Percentiles rank a stretch among this genome's conserved stretches.
Conservation (phyloP, 2,888 invertebrate species). For the Nymphalis polychloros region DNA sequence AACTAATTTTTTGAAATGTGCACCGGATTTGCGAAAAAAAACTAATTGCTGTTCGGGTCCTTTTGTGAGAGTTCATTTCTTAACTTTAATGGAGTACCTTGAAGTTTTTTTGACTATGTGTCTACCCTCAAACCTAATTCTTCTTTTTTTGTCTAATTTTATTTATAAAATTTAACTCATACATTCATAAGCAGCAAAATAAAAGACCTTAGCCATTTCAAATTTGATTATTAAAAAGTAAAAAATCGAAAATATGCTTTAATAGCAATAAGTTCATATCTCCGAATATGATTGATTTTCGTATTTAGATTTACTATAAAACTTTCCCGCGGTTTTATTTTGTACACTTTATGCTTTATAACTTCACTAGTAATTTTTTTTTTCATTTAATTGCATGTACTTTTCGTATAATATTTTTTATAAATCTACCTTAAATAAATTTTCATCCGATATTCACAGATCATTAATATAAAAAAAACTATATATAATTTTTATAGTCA, state of each 20-base stretch:
- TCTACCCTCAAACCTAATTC: slow-evolving; percentile 29
- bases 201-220: not conserved
- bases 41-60: slow-evolving; percentile 47
- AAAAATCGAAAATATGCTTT: too few relatives aligned
- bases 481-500: slow-evolving; percentile 2
- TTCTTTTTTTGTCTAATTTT: slow-evolving; percentile 6
- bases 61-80: slow-evolving; percentile 33
- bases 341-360: too few relatives aligned
- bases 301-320: too few relatives aligned
- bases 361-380: too few relatives aligned
- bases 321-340: too few relatives aligned
- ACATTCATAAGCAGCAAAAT: not conserved
- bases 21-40: slow-evolving; percentile 52
- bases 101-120: slow-evolving; percentile 20
- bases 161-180: slow-evolving; percentile 6
- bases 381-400: too few relatives aligned
- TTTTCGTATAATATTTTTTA: not conserved
- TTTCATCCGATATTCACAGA: not conserved
- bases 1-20: slow-evolving; percentile 62
- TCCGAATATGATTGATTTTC: too few relatives aligned
- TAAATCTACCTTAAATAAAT: not conserved
- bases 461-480: not conserved
- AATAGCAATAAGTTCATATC: too few relatives aligned
- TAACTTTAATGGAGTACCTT: slow-evolving; percentile 23
- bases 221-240: too few relatives aligned